Evolutionary conservation across 2,797 vertebrate species (phyloP).

Genomic region (Heterohyrax brucei): DNA sequence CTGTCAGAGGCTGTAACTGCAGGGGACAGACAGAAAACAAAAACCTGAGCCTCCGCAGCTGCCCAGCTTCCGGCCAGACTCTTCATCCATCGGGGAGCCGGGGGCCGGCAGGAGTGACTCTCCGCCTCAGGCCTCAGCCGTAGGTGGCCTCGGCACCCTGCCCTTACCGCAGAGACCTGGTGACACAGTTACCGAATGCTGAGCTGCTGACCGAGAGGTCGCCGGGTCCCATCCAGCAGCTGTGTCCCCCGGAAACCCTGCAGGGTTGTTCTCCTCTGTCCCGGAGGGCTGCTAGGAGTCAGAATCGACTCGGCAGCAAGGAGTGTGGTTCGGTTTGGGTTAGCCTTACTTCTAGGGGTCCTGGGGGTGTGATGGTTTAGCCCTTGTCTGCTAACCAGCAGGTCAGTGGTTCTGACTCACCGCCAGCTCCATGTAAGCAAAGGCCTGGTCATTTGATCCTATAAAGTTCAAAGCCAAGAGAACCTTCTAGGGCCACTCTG

Average conservation of each 20-base stretch:
- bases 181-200: too few species aligned
- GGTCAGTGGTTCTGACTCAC: neutral
- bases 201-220: too few species aligned
- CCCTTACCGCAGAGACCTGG: neutral
- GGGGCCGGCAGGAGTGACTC: neutral
- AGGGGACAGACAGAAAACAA: neutral
- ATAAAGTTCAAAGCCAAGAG: neutral
- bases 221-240: too few species aligned
- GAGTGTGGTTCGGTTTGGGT: too few species aligned
- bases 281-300: neutral
- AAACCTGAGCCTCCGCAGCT: neutral
- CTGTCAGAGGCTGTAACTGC: neutral
- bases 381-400: neutral
- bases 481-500: neutral
- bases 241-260: too few species aligned
- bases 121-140: neutral
- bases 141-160: neutral
- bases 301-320: neutral
- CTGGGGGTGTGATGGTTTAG: neutral
- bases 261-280: too few species aligned
- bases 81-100: slow-evolving; percentile 38
- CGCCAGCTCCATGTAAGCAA: neutral
- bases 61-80: neutral
- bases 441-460: neutral
- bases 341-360: neutral